A percentile compares a stretch with the other conserved stretches of the same genome.
Evolutionary conservation across 2,113 vertebrate species (phyloP).

Genomic region (Pangasianodon hypophthalmus): DNA sequence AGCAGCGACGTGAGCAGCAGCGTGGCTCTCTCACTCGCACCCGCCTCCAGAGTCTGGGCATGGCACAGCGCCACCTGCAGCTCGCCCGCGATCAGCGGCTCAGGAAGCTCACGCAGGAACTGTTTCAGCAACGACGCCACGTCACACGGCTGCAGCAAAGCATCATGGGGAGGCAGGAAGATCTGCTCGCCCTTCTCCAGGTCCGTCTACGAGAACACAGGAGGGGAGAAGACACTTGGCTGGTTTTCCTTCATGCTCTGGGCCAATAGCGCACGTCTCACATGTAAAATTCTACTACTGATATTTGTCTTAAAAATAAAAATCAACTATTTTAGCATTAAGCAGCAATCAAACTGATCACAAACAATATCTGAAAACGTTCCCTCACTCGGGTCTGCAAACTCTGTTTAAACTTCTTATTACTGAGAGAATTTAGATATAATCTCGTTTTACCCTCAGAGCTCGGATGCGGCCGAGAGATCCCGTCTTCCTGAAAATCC

Average conservation of each 20-base stretch:
- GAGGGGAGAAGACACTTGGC: neutral
- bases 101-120: constrained; percentile 65
- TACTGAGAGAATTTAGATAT: too few relatives aligned
- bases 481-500: constrained; percentile 71
- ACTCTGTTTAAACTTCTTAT: neutral
- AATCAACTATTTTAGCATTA: neutral
- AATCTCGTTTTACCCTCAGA: constrained; percentile 60
- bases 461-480: constrained; percentile 65
- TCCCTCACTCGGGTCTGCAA: neutral
- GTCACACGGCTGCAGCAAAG: constrained; percentile 62
- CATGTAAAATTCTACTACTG: neutral
- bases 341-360: neutral
- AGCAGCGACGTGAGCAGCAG: constrained; percentile 66
- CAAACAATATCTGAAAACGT: neutral
- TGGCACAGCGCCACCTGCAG: constrained; percentile 65
- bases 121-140: constrained; percentile 67
- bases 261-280: neutral
- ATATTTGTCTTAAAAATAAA: neutral
- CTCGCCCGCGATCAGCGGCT: constrained; percentile 61
- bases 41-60: constrained; percentile 57
- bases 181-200: constrained; percentile 56
- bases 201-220: constrained; percentile 27
- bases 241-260: neutral
- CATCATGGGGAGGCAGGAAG: constrained; percentile 39
- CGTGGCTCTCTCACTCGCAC: constrained; percentile 38